phyloP scores from a whole-genome alignment of 2,797 vertebrate species.

The Leptatherina wallacei region DNA sequence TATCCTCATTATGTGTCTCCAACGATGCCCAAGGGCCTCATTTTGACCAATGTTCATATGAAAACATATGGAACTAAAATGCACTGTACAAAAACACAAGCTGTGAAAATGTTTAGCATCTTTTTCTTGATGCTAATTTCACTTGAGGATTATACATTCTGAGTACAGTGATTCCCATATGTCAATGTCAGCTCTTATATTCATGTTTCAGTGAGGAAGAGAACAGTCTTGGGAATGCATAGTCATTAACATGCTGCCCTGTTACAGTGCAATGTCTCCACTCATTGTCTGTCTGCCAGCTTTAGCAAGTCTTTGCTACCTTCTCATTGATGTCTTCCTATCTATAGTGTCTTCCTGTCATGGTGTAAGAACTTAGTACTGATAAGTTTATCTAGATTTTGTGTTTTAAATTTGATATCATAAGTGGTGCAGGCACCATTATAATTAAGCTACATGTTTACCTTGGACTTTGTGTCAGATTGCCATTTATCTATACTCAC shows the following conservation, averaged over 20 bases:
- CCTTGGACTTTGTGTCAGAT: slow-evolving; percentile 43
- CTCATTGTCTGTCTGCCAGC: slow-evolving; percentile 16
- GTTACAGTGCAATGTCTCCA: slow-evolving; percentile 42
- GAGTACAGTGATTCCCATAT: slow-evolving; percentile 68
- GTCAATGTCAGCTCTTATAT: slow-evolving; percentile 64
- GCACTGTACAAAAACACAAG: slow-evolving; percentile 21
- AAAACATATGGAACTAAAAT: slow-evolving; percentile 42
- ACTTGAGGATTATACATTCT: slow-evolving; percentile 70
- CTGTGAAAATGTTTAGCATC: slow-evolving; percentile 58
- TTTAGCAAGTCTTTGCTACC: slow-evolving; percentile 12
- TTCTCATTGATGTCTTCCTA: slow-evolving; percentile 21
- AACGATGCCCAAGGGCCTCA: slow-evolving; percentile 75
- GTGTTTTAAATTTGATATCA: slow-evolving; percentile 11
- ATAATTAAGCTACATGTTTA: slow-evolving; percentile 43
- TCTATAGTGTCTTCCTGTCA: slow-evolving; percentile 19
- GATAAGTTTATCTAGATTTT: not conserved
- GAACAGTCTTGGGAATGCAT: slow-evolving; percentile 47
- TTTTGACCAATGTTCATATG: slow-evolving; percentile 68
- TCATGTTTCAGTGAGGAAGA: slow-evolving; percentile 65
- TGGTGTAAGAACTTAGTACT: slow-evolving; percentile 2
- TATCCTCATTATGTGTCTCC: slow-evolving; percentile 66
- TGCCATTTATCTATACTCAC: slow-evolving; percentile 49
- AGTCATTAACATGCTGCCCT: slow-evolving; percentile 67
- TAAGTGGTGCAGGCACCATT: slow-evolving; percentile 26
- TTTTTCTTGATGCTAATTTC: slow-evolving; percentile 69